These are phyloP conservation scores for Variabilichromis moorii DNA, from an alignment of 2,113 vertebrate species.

Conservation along the genomic window DNA sequence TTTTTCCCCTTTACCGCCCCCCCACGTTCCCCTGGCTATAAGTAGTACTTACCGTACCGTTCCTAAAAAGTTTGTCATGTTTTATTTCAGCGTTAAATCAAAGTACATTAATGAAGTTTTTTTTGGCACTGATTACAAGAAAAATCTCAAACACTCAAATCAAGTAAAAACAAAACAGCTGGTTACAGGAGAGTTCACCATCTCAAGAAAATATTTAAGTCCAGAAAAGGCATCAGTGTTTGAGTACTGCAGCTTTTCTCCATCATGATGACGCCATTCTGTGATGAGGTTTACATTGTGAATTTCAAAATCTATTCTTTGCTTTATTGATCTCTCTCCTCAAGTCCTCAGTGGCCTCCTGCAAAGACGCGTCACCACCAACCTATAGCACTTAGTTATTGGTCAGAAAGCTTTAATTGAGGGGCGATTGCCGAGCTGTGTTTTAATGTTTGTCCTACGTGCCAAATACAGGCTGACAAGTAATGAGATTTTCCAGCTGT, in stretches of 20 bases:
- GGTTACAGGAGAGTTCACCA: background rate
- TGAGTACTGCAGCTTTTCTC: background rate
- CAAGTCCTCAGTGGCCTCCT: background rate
- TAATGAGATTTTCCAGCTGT: background rate
- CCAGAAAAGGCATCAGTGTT: background rate
- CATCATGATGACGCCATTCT: fast-evolving
- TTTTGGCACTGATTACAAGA: conserved; percentile 8
- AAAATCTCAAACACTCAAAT: background rate
- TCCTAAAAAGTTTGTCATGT: background rate
- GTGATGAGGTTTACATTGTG: background rate
- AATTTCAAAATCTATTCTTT: background rate
- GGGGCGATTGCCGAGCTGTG: background rate
- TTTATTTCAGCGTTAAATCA: background rate
- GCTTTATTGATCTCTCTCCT: background rate
- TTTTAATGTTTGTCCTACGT: background rate
- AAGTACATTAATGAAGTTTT: background rate
- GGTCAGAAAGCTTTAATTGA: background rate
- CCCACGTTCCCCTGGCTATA: background rate
- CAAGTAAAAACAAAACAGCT: background rate
- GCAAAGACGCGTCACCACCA: background rate
- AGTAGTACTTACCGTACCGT: background rate
- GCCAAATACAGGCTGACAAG: background rate
- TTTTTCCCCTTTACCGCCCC: background rate
- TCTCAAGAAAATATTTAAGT: background rate
- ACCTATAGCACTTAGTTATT: background rate